These are phyloP conservation scores for Rapana venosa DNA, from an alignment of 2,888 invertebrate species.

Conservation along the genomic window DNA sequence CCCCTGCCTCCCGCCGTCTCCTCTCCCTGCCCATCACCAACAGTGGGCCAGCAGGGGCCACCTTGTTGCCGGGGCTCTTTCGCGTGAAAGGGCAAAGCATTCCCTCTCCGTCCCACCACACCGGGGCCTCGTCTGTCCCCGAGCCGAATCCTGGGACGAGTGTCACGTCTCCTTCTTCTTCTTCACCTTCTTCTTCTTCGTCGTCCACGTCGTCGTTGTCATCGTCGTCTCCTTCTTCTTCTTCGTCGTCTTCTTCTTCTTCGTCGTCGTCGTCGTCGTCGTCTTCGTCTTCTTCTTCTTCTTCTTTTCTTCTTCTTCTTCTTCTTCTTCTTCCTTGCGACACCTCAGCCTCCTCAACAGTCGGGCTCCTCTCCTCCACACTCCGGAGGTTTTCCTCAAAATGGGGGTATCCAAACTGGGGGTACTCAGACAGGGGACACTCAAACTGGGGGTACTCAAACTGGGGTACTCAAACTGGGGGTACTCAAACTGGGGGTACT, in stretches of 20 bases:
- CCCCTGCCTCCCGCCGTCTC: background rate
- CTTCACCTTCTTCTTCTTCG: background rate
- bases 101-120: background rate
- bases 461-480: background rate
- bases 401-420: background rate
- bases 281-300: background rate
- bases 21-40: background rate
- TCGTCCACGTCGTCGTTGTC: background rate
- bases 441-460: background rate
- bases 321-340: background rate
- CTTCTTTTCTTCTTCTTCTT: background rate
- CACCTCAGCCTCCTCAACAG: background rate
- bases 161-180: background rate
- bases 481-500: background rate
- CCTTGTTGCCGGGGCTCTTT: background rate
- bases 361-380: background rate
- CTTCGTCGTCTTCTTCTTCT: background rate
- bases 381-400: no score
- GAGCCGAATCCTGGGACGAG: background rate
- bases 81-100: background rate
- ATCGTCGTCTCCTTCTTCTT: background rate
- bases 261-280: background rate
- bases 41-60: background rate
- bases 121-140: background rate
- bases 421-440: background rate